Percentiles rank a stretch among this genome's conserved stretches.
Conservation (phyloP, 2,797 vertebrate species). For the Propithecus deckenii region DNA sequence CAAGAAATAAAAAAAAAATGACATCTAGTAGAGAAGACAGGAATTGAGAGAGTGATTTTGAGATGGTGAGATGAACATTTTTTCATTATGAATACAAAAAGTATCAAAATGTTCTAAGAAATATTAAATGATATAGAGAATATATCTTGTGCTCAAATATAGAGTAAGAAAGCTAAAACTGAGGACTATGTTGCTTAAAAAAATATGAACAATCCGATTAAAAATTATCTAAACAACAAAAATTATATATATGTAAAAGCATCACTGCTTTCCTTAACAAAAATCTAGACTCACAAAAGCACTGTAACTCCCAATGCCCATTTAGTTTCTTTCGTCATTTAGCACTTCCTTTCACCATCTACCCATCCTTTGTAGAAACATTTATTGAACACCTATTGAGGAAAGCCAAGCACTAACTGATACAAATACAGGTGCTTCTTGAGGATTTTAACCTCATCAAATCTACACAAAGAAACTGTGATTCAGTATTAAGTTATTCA, state of each 20-base stretch:
- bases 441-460: slow-evolving; percentile 10
- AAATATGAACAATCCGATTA: background rate
- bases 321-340: background rate
- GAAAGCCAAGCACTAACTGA: background rate
- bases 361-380: background rate
- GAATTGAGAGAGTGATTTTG: background rate
- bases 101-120: slow-evolving; percentile 7
- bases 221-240: slow-evolving; percentile 10
- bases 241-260: background rate
- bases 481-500: background rate
- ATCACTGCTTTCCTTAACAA: background rate
- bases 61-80: background rate
- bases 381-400: background rate
- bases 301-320: background rate
- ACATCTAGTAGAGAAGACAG: background rate
- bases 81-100: slow-evolving; percentile 30
- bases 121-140: background rate
- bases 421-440: background rate
- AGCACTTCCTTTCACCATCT: background rate
- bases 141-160: background rate
- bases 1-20: slow-evolving; percentile 48
- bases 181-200: slow-evolving; percentile 9
- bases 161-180: slow-evolving; percentile 22
- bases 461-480: background rate
- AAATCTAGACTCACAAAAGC: slow-evolving; percentile 2